Conservation (phyloP, 2,888 invertebrate genomes). For the Polydrusus pterygomalis region DNA sequence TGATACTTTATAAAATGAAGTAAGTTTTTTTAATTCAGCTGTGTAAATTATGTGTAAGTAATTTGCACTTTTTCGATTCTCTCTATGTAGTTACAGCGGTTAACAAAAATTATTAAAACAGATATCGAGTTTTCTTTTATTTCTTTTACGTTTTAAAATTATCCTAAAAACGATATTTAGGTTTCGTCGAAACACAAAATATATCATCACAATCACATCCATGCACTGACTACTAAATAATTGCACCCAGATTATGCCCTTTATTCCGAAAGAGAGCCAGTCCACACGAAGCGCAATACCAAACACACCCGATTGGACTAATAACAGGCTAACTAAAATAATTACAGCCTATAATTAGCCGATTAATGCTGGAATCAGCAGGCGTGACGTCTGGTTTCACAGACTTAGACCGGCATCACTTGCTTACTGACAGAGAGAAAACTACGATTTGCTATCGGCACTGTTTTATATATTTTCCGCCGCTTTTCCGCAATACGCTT, state of each 20-base stretch:
- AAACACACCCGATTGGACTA: slow-evolving; percentile 12
- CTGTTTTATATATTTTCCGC: slow-evolving; percentile 29
- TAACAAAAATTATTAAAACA: no score
- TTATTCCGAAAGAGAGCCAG: neutral
- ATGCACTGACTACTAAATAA: neutral
- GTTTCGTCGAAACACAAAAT: no score
- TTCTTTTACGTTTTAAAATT: neutral
- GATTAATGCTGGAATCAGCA: slow-evolving; percentile 13
- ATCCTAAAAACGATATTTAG: neutral
- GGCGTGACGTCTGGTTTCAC: slow-evolving; percentile 20
- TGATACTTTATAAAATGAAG: no score
- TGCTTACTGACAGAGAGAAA: slow-evolving; percentile 11
- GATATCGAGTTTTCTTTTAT: neutral
- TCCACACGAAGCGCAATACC: slow-evolving; percentile 4
- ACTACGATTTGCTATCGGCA: slow-evolving; percentile 17
- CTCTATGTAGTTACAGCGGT: no score
- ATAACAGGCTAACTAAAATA: no score
- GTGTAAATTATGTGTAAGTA: no score
- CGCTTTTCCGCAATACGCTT: slow-evolving; percentile 13
- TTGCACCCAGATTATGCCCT: neutral
- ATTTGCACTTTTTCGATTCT: no score
- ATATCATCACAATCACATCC: neutral
- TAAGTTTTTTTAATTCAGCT: no score
- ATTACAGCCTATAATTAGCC: slow-evolving; percentile 27
- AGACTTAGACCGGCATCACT: slow-evolving; percentile 13